Evolutionary conservation across 2,113 vertebrate genomes (phyloP).

Genomic region (Poeciliopsis occidentalis): DNA sequence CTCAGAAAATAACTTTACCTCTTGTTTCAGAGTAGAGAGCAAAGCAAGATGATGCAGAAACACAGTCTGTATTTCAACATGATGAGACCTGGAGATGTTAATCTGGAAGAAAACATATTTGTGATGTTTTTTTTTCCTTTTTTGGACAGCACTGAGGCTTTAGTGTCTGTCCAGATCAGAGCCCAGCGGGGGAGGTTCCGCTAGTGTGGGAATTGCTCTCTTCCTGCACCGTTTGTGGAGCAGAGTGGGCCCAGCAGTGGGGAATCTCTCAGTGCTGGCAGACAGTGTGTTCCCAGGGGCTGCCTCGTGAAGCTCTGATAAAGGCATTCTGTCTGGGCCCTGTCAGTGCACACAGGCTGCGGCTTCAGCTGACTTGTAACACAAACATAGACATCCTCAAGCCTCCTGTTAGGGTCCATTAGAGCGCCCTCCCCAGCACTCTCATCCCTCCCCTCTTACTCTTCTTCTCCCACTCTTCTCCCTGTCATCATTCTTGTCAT

Average conservation of each 20-base stretch:
- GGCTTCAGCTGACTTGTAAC: conserved; percentile 71
- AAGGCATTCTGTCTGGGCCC: conserved; percentile 74
- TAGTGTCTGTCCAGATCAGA: conserved; percentile 52
- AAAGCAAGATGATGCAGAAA: conserved; percentile 22
- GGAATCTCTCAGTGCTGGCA: conserved; percentile 72
- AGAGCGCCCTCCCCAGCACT: conserved; percentile 55
- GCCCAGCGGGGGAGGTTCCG: conserved; percentile 61
- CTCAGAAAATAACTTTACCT: conserved; percentile 51
- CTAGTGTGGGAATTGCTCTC: conserved; percentile 77
- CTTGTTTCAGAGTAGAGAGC: not conserved
- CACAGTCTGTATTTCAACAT: conserved; percentile 23
- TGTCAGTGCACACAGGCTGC: conserved; percentile 71
- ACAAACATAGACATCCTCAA: conserved; percentile 79
- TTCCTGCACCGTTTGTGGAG: conserved; percentile 68
- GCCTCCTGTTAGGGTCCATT: conserved; percentile 72
- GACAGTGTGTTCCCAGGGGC: conserved; percentile 75
- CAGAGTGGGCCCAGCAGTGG: conserved; percentile 72
- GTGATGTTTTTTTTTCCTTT: conserved; percentile 67
- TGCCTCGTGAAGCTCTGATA: conserved; percentile 68
- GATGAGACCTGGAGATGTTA: conserved; percentile 56
- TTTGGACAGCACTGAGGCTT: conserved; percentile 67
- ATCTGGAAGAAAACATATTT: conserved; percentile 66
- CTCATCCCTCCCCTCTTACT: conserved; percentile 48
- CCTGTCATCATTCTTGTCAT: conserved; percentile 84
- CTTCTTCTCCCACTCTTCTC: conserved; percentile 52